Evolutionary conservation across 2,888 invertebrate species (phyloP).

Genomic region (Lepidocyrtoides sp.): DNA sequence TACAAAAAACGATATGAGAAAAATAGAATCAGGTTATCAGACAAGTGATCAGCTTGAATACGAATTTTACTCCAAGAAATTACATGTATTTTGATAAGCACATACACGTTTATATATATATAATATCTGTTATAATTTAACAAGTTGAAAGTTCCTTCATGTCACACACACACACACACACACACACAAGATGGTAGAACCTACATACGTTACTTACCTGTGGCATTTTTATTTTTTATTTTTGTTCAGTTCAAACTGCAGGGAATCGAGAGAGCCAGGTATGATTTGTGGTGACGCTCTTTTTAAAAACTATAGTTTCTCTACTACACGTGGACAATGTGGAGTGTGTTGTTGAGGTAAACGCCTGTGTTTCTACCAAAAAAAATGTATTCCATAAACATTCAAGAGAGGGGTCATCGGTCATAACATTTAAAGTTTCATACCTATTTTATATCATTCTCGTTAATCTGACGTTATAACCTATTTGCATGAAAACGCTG

Average conservation of each 20-base stretch:
- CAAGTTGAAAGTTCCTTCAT: not conserved
- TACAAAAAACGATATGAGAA: not conserved
- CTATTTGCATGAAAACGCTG: conserved; percentile 9
- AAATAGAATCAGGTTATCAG: conserved; percentile 9
- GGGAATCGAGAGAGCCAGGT: not conserved
- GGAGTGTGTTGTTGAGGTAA: not conserved
- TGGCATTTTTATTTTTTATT: not conserved
- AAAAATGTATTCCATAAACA: not conserved
- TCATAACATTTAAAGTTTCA: not conserved
- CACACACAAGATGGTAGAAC: too few species aligned
- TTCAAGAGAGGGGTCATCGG: conserved; percentile 14
- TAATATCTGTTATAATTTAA: not conserved
- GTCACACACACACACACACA: not conserved
- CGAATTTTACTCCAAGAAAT: not conserved
- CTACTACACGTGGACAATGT: too few species aligned
- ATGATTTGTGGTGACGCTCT: not conserved
- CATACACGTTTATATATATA: not conserved
- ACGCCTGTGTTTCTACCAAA: not conserved
- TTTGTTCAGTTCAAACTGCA: not conserved
- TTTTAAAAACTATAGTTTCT: not conserved
- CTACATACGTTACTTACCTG: not conserved
- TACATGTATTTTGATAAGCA: not conserved
- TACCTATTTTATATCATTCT: not conserved
- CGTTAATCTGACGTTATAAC: not conserved
- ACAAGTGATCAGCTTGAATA: not conserved